Conservation (phyloP, 2,113 vertebrate species). For the Okapia johnstoni region DNA sequence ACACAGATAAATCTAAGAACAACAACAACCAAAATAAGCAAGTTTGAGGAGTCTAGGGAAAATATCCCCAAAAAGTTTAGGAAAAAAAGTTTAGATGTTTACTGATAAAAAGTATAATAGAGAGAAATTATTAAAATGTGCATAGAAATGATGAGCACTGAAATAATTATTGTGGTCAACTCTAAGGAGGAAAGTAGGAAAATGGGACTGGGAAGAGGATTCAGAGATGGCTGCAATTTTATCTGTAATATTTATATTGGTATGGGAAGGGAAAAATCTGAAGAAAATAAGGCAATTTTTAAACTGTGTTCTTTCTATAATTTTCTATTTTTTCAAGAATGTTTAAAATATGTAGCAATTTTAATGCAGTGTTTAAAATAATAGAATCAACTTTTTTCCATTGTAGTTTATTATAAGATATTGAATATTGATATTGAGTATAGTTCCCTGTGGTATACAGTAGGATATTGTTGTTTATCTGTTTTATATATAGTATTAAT, state of each 20-base stretch:
- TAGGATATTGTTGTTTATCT: neutral
- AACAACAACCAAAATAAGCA: neutral
- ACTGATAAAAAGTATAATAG: neutral
- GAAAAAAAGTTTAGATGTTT: neutral
- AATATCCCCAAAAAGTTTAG: neutral
- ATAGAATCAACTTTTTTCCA: neutral
- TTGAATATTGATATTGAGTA: neutral
- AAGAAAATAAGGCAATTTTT: neutral
- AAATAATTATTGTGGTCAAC: neutral
- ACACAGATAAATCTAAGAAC: neutral
- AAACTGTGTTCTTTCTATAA: neutral
- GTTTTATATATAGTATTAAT: neutral
- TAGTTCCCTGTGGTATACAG: neutral
- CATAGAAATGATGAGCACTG: neutral
- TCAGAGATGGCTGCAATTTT: neutral
- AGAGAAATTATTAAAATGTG: neutral
- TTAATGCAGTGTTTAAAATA: neutral
- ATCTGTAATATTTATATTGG: neutral
- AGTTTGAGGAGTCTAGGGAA: neutral
- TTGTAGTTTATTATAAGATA: neutral
- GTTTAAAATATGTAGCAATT: neutral
- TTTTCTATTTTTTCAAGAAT: slow-evolving; percentile 2
- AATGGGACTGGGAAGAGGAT: neutral
- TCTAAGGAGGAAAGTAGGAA: neutral
- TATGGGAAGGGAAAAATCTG: neutral